Percentiles rank a stretch among this genome's conserved stretches.
phyloP scores from a whole-genome alignment of 2,113 vertebrate genomes.

The Phrynosoma blainvillii region DNA sequence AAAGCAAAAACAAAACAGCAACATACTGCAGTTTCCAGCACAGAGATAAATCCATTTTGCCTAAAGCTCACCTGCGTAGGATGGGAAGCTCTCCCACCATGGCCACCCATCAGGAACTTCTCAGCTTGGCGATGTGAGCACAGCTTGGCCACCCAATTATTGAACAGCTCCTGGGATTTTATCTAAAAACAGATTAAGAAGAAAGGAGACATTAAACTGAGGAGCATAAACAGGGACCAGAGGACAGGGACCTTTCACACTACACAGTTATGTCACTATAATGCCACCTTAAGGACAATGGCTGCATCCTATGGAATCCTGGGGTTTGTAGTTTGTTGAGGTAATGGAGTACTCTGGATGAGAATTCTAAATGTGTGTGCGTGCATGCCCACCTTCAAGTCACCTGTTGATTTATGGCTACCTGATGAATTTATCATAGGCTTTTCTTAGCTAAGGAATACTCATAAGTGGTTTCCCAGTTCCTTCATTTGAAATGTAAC shows the following conservation, averaged over 20 bases:
- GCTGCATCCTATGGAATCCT: no score
- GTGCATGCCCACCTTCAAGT: no score
- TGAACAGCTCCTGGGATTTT: constrained; percentile 87
- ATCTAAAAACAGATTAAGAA: constrained; percentile 69
- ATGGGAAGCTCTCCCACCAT: neutral
- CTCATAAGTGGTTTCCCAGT: no score
- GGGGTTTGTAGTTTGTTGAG: no score
- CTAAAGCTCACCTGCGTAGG: constrained; percentile 14
- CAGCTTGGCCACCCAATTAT: constrained; percentile 91
- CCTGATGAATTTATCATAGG: no score
- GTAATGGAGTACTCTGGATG: no score
- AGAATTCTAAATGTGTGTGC: no score
- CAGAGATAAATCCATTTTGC: neutral
- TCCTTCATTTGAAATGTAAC: no score
- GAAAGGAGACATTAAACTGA: rapidly evolving
- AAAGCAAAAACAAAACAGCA: neutral
- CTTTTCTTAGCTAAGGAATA: no score
- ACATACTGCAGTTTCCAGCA: neutral
- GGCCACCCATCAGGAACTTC: constrained; percentile 22
- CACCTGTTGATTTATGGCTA: no score
- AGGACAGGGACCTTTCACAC: neutral
- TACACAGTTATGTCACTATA: no score
- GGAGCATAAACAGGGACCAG: rapidly evolving
- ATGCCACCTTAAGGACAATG: no score
- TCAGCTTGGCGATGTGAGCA: constrained; percentile 84